Conservation (phyloP, 2,888 invertebrate genomes). For the Chalcosyrphus nemorum region DNA sequence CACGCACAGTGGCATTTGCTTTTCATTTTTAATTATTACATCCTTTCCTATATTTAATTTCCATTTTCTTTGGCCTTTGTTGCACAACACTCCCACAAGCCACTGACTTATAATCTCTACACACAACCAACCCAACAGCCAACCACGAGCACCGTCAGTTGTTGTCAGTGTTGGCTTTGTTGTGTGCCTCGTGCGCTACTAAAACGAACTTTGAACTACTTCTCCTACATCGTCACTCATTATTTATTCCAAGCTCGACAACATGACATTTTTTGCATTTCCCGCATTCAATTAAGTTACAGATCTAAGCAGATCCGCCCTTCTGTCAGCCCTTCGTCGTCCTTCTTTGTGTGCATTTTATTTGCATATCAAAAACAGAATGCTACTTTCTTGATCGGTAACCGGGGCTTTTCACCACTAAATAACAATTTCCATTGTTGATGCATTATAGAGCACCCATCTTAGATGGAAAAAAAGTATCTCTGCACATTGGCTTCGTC, state of each 20-base stretch:
- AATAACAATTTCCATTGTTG: constrained; percentile 23
- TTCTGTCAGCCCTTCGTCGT: neutral
- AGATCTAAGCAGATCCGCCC: constrained; percentile 42
- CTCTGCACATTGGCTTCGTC: constrained; percentile 20
- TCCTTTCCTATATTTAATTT: constrained; percentile 51
- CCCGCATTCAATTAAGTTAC: constrained; percentile 58
- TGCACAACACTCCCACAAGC: constrained; percentile 27
- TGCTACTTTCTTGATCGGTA: constrained; percentile 41
- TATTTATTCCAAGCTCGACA: constrained; percentile 56
- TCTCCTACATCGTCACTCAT: constrained; percentile 42
- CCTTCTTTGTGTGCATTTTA: neutral
- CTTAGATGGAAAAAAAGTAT: constrained; percentile 11
- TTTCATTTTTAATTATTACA: constrained; percentile 47
- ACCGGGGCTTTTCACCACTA: constrained; percentile 14
- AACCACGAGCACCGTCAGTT: neutral
- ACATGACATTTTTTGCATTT: constrained; percentile 54
- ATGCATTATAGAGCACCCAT: constrained; percentile 11
- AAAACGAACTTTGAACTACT: constrained; percentile 58
- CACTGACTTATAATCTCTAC: constrained; percentile 14
- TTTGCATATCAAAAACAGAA: constrained; percentile 39
- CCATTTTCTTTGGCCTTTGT: constrained; percentile 37
- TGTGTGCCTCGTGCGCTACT: constrained; percentile 13
- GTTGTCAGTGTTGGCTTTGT: neutral
- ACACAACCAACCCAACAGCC: neutral
- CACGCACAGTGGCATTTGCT: constrained; percentile 1